Evolutionary conservation across 2,888 invertebrate genomes (phyloP).

Genomic region (Lissonota sp.): DNA sequence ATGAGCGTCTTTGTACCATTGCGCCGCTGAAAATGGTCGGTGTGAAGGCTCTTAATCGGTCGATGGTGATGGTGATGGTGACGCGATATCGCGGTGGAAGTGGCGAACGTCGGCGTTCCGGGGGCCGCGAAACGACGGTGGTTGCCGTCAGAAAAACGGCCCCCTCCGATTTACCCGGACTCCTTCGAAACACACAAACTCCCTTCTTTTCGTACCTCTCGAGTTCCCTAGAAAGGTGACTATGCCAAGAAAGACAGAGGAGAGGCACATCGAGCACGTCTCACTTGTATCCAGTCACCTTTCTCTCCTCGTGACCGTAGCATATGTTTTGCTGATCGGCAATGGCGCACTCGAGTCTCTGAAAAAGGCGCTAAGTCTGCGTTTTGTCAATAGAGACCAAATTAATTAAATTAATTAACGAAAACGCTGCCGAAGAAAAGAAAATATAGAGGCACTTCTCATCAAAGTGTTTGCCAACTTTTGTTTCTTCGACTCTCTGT

Average conservation of each 20-base stretch:
- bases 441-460: neutral
- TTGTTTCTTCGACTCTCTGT: neutral
- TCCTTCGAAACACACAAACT: constrained; percentile 65
- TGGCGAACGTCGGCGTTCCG: constrained; percentile 46
- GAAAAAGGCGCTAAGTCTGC: constrained; percentile 49
- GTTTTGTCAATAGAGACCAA: too few species aligned
- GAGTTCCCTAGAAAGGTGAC: constrained; percentile 81
- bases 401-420: neutral
- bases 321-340: constrained; percentile 80
- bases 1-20: too few species aligned
- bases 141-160: constrained; percentile 40
- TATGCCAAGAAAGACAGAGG: constrained; percentile 79
- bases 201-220: constrained; percentile 71
- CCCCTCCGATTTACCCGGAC: constrained; percentile 51
- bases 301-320: constrained; percentile 83
- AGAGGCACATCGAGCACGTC: constrained; percentile 79
- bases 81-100: constrained; percentile 31
- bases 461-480: too few species aligned
- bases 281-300: constrained; percentile 80
- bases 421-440: constrained; percentile 1
- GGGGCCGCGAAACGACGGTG: constrained; percentile 49
- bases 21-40: too few species aligned
- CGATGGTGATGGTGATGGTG: constrained; percentile 51
- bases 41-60: neutral
- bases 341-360: constrained; percentile 68